phyloP scores from a whole-genome alignment of 2,888 invertebrate genomes.

The Ferrisia virgata region DNA sequence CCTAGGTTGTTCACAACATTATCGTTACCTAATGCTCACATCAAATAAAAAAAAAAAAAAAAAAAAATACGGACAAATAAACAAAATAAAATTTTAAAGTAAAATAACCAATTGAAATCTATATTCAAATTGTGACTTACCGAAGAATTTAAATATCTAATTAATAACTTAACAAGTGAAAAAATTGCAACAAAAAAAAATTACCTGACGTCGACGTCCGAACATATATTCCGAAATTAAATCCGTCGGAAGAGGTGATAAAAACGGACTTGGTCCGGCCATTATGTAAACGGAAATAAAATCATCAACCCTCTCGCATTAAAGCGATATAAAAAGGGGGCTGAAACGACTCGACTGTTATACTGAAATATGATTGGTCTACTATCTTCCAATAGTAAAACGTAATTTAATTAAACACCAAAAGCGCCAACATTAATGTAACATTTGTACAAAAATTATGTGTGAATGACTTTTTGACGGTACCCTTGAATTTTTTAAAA shows the following conservation, averaged over 20 bases:
- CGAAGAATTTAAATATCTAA: too few relatives aligned
- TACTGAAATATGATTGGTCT: constrained; percentile 34
- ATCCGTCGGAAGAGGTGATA: constrained; percentile 81
- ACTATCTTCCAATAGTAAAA: constrained; percentile 25
- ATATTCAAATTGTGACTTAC: too few relatives aligned
- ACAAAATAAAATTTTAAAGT: not conserved
- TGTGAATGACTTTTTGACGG: not conserved
- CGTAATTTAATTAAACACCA: constrained; percentile 38
- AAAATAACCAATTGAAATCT: constrained; percentile 46
- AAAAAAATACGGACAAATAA: not conserved
- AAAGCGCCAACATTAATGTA: not conserved
- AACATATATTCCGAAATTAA: constrained; percentile 91
- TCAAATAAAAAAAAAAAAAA: too few relatives aligned
- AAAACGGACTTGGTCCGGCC: constrained; percentile 78
- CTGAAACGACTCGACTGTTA: constrained; percentile 24
- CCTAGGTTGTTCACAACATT: too few relatives aligned
- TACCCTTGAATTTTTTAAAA: constrained; percentile 11
- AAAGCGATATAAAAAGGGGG: constrained; percentile 40
- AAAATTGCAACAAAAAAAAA: constrained; percentile 49
- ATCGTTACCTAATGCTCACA: too few relatives aligned
- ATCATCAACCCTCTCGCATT: constrained; percentile 43
- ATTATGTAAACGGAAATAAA: constrained; percentile 54
- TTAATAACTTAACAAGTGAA: too few relatives aligned
- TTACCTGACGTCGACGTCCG: constrained; percentile 71
- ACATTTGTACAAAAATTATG: not conserved